Conservation (phyloP, 2,797 vertebrate species). For the Oreochromis mossambicus region DNA sequence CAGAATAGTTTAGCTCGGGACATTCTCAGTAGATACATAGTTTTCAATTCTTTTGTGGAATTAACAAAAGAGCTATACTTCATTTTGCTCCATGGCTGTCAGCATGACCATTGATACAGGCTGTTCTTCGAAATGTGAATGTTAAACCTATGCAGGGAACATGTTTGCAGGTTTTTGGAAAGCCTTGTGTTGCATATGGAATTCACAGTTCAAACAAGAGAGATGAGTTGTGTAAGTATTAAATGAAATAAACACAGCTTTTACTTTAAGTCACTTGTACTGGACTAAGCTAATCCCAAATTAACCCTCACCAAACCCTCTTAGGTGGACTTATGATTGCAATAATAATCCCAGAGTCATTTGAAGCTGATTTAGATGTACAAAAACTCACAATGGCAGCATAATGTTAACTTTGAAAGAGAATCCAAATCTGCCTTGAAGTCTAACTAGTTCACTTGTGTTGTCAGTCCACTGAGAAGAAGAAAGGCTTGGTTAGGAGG, state of each 20-base stretch:
- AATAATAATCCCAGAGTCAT: conserved; percentile 53
- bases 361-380: conserved; percentile 51
- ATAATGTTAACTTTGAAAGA: conserved; percentile 29
- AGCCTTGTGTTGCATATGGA: background rate
- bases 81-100: background rate
- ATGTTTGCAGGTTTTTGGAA: background rate
- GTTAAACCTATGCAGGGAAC: background rate
- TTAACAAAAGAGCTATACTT: conserved; percentile 26
- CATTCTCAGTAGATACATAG: background rate
- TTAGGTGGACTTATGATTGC: conserved; percentile 20
- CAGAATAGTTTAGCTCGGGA: background rate
- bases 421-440: conserved; percentile 23
- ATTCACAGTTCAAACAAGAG: background rate
- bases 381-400: conserved; percentile 31
- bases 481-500: background rate
- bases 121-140: conserved; percentile 3
- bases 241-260: background rate
- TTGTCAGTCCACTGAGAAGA: background rate
- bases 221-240: background rate
- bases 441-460: background rate
- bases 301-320: background rate
- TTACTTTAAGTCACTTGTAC: background rate
- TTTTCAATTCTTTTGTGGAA: background rate
- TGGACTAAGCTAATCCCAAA: background rate
- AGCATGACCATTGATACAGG: conserved; percentile 1